Base-by-base conservation (phyloP, 2,797 vertebrate genomes). In the Onychomys arenicola region DNA sequence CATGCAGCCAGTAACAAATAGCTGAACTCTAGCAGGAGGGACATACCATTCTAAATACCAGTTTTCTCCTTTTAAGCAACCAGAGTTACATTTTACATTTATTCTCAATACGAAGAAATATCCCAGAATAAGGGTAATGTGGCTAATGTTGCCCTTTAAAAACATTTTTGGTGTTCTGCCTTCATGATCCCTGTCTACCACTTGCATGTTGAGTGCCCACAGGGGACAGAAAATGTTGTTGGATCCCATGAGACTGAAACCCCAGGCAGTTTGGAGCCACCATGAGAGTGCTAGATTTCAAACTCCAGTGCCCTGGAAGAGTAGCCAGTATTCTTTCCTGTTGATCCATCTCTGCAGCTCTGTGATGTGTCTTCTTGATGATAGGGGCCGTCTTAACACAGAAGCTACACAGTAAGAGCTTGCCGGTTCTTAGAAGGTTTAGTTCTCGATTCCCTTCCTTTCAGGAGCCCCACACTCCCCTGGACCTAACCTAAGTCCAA, bases 51-150 rank as follows among this genome's bases (percentile, higher is more conserved):
- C 34, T 8, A 69, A 69, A n/a, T 92, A 76, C 37, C 29, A 81
- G 73, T 82, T 29, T 57, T 92, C 21, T 77, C 5, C 57, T 88
- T 87, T 90, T 71, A 75, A 82, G 29, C 4, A 34, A 55, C 7
- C 80, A 43, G 29, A 87, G 49, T 96, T 55, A 78, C 27, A 65
- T 43, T 90, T 97, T 37, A 97, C 92, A 93, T 1, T 75, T 57
- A 73, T 87, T 23, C 16, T 90, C 49, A 80, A 34, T 76, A 84
- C 75, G 69, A 76, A 93, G 63, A 59, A 63, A 19, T 80, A 46
- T 67, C 16, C 19, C 2, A 82, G 25, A 29, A 89, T 91, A 46
- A 46, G 27, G 9, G 2, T 67, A 89, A 40, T 46, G 4, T 34
- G 46, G 32, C 11, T 93, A n/a, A 52, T 86, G 37, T 82, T 93